phyloP scores from a whole-genome alignment of 2,113 vertebrate species.

The Dipodomys ordii region DNA sequence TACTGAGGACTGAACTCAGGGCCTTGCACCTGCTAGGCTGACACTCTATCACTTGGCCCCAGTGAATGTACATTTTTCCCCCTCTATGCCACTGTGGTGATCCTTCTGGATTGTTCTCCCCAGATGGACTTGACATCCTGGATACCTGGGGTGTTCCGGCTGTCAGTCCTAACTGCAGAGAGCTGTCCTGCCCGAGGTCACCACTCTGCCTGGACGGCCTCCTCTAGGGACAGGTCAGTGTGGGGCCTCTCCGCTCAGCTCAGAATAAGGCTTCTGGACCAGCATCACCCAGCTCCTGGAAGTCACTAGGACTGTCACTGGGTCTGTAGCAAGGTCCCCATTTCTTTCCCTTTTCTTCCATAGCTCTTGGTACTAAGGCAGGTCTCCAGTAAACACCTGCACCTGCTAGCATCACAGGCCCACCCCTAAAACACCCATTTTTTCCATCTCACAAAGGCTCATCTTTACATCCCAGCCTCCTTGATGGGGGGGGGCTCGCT shows the following conservation, averaged over 20 bases:
- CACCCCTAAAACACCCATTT: background rate
- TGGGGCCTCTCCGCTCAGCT: background rate
- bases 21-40: too few relatives aligned
- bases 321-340: rapidly evolving
- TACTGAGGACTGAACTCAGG: too few relatives aligned
- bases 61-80: background rate
- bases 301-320: rapidly evolving
- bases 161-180: background rate
- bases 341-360: background rate
- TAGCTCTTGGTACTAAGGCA: background rate
- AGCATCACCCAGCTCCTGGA: rapidly evolving
- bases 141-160: background rate
- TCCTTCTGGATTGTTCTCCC: background rate
- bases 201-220: rapidly evolving
- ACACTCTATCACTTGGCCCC: too few relatives aligned
- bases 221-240: rapidly evolving
- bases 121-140: background rate
- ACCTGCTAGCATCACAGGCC: background rate
- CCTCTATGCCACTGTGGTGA: background rate
- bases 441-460: background rate
- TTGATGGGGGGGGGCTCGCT: background rate
- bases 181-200: background rate
- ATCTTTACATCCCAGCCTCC: background rate
- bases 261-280: rapidly evolving
- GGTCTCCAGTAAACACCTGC: background rate